These are phyloP conservation scores for Trissolcus japonicus DNA, from an alignment of 2,888 invertebrate genomes.

Conservation along the genomic window DNA sequence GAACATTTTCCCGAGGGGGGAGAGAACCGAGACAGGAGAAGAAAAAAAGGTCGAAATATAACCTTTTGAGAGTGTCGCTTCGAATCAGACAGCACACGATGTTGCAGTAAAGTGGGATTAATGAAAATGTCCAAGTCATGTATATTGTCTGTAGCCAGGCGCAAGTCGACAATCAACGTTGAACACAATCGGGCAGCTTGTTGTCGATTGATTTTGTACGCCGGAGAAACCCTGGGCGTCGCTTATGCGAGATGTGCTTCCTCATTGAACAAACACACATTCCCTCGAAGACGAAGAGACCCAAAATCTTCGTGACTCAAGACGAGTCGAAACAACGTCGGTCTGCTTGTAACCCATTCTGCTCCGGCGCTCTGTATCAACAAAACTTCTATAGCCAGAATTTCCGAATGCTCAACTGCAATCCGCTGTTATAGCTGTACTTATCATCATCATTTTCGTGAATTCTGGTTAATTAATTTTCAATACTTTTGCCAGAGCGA, in stretches of 20 bases:
- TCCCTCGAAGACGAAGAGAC: constrained; percentile 54
- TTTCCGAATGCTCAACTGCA: constrained; percentile 49
- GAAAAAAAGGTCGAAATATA: neutral
- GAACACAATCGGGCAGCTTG: constrained; percentile 51
- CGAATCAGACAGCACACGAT: constrained; percentile 9
- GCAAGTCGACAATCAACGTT: constrained; percentile 49
- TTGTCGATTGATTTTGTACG: constrained; percentile 71
- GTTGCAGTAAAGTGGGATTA: constrained; percentile 43
- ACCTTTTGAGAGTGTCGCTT: neutral
- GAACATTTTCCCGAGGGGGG: no score
- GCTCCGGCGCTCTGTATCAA: neutral
- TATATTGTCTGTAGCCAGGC: constrained; percentile 31
- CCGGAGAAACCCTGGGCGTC: constrained; percentile 63
- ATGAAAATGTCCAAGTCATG: constrained; percentile 52
- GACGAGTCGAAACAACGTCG: constrained; percentile 46
- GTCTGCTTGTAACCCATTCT: constrained; percentile 33
- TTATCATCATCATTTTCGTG: constrained; percentile 3
- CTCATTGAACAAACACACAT: constrained; percentile 61
- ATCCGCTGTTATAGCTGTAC: constrained; percentile 32
- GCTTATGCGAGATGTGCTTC: constrained; percentile 65
- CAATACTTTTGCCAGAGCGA: no score
- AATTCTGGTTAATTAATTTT: no score
- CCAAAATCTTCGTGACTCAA: constrained; percentile 26
- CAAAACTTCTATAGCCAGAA: constrained; percentile 27
- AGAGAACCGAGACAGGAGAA: neutral